phyloP scores from a whole-genome alignment of 2,113 vertebrate species.

The Phasianus colchicus region DNA sequence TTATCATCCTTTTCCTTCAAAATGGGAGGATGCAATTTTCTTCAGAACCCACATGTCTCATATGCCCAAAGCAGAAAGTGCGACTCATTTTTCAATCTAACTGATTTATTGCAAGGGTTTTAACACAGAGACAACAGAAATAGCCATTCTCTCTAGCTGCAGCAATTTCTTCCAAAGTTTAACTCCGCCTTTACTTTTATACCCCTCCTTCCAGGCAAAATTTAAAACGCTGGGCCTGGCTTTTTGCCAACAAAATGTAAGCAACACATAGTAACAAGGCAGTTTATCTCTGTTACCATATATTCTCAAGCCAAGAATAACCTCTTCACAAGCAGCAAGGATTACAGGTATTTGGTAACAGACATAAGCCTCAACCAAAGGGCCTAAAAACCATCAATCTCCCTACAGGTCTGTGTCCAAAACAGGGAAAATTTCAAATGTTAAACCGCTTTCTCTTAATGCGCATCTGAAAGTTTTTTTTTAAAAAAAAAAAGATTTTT shows the following conservation, averaged over 20 bases:
- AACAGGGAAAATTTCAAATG: background rate
- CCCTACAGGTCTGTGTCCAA: background rate
- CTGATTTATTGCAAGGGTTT: background rate
- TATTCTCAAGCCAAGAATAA: background rate
- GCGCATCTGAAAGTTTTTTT: background rate
- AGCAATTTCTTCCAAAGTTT: background rate
- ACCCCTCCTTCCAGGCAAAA: background rate
- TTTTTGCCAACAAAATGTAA: background rate
- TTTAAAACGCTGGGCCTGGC: accelerated
- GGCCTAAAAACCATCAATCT: background rate
- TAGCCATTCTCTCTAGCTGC: accelerated
- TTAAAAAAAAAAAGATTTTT: background rate
- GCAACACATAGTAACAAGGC: background rate
- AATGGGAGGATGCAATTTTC: background rate
- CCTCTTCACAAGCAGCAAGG: background rate
- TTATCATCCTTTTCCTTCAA: background rate
- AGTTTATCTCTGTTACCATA: background rate
- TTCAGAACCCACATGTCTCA: background rate
- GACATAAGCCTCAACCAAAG: background rate
- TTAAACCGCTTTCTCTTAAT: background rate
- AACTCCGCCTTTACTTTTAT: background rate
- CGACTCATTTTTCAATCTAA: background rate
- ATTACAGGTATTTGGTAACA: background rate
- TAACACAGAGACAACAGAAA: background rate
- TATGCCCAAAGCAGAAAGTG: background rate